Evolutionary conservation across 2,888 invertebrate species (phyloP), one percentile per base, ranked within the genome.

Genomic region (Eilema caniola): DNA sequence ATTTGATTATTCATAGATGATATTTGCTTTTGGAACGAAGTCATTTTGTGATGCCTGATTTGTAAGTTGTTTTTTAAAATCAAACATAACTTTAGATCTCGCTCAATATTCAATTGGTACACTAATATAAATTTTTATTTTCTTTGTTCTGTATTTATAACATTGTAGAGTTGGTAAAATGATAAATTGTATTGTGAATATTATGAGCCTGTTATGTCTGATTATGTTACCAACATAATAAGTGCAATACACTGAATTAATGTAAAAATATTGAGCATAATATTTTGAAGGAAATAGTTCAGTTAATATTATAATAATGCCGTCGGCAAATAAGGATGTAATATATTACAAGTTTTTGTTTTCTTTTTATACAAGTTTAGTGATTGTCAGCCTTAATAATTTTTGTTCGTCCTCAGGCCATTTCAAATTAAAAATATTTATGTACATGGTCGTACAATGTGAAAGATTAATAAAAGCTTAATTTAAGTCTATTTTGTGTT

Each of bases 381-480:
- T 83, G 82, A 85, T 88, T 86, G 85, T 84, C 79, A 76, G 77
- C 66, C 64, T 66, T 72, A 71, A 77, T 79, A 72, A 72, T 78
- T 84, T 86, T 81, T 72, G 76, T 86, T 83, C 71, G 77, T 83
- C 83, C 79, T 85, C 79, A 84, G 84, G 89, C 86, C 84, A 85
- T 83, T 85, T 77, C 70, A 76, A 85, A 79, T 79, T 72, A 77
- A 76, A 81, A 83, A 79, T 82, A 83, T 78, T 74, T 84, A 85
- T 83, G 83, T 85, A 85, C 79, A 85, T 86, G 84, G 83, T 86
- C 84, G 81, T 86, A 88, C 80, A 85, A 86, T 85, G 86, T 89
- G 83, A 89, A 87, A 79, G 78, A 87, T 81, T 78, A 88, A 89
- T 89, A 88, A 88, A 88, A 86, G 84, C 89, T 89, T 89, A 87